Percentiles rank a stretch among this genome's conserved stretches.
Evolutionary conservation across 2,888 invertebrate genomes (phyloP).

Genomic region (Halocaridina rubra): DNA sequence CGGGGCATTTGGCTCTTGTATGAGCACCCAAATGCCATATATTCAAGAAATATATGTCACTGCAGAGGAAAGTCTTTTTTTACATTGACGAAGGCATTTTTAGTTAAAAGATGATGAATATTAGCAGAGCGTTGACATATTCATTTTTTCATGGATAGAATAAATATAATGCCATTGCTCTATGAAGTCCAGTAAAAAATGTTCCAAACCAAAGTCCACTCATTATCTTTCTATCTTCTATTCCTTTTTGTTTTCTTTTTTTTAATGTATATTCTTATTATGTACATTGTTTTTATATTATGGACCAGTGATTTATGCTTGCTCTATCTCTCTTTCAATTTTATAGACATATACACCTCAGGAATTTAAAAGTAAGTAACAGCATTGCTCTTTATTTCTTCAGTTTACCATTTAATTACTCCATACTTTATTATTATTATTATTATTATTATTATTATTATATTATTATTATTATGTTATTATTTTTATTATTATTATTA

Average conservation of each 20-base stretch:
- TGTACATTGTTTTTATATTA: slow-evolving; percentile 3
- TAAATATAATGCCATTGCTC: too few relatives aligned
- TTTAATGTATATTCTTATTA: slow-evolving; percentile 9
- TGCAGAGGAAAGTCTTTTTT: too few relatives aligned
- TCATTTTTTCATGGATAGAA: neutral
- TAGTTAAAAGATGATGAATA: too few relatives aligned
- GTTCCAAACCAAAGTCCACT: slow-evolving; percentile 26
- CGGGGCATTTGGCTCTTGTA: too few relatives aligned
- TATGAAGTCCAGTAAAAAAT: neutral
- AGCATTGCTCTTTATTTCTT: slow-evolving; percentile 26
- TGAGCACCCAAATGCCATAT: too few relatives aligned
- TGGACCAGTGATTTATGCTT: slow-evolving; percentile 21
- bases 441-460: neutral
- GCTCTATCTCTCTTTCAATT: neutral
- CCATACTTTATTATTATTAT: neutral
- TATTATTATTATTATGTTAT: neutral
- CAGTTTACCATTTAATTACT: slow-evolving; percentile 1
- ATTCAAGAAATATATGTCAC: too few relatives aligned
- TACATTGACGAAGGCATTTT: too few relatives aligned
- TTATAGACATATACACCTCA: slow-evolving; percentile 45
- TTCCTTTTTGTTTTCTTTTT: neutral
- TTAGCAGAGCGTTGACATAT: neutral
- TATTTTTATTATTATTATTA: too few relatives aligned
- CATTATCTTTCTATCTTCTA: too few relatives aligned
- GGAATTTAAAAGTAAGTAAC: slow-evolving; percentile 35